Base-by-base conservation (phyloP, 2,888 invertebrate genomes). In the Cyclophora punctaria region DNA sequence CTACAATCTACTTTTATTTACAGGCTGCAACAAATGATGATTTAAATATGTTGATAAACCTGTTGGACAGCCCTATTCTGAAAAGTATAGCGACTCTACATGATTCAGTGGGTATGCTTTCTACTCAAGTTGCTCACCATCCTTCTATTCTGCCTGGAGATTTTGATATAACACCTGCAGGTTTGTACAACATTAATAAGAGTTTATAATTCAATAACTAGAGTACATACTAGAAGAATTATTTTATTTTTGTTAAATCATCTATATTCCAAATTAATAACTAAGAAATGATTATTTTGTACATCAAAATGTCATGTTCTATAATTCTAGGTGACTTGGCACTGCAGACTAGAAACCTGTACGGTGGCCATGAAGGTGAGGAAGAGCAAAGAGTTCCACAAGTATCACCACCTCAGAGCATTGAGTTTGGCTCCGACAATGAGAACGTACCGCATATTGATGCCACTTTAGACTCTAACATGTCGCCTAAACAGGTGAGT, bases 131-230 rank as follows among this genome's bases (percentile, higher is more conserved):
- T 50, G 93, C 93, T 43, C 95, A 96, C 69, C 97, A 97, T 84
- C 97, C 97, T 7, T 97, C 97, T 33, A 96, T 97, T 74, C 88
- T 97, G 57, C 96, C 97, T 44, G 95, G 95, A 48, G 97, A 98
- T 79, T 98, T 98, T 83, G 97, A 98, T 74, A 96, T 98, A 50
- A 95, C 94, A 63, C 92, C 94, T 45, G 92, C 95, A 61, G 95
- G 95, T 69, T 75, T 73, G 51, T 60, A 20, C 20, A 20, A 20
- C 20, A 20, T 20, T 20, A 20, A 20, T 20, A 20, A 20, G 1
- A 20, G 20, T 20, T 20, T 20, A 20, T 20, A 20, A 20, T 20
- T 20, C 20, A 20, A 20, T 20, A 20, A 20, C 20, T 20, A 20
- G 1, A 20, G 20, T 20, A n/a, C n/a, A n/a, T n/a, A 20, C 20